Percentiles rank a stretch among this genome's conserved stretches.
phyloP scores from a whole-genome alignment of 1,140 invertebrate species.

The Trichonephila inaurata region DNA sequence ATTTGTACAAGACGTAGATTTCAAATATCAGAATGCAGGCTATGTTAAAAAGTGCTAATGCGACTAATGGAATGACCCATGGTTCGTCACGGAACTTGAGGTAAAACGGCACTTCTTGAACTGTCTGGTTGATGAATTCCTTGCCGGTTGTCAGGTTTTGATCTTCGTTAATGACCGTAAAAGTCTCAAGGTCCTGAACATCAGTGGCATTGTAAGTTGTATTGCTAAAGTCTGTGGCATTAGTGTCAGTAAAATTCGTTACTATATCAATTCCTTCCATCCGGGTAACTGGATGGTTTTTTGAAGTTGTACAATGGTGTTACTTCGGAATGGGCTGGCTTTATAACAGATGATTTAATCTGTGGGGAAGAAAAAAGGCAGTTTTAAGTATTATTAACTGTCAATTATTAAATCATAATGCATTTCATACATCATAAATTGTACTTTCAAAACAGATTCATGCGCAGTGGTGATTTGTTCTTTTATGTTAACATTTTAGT shows the following conservation, averaged over 20 bases:
- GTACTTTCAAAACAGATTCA: too few species aligned
- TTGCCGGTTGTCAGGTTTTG: background rate
- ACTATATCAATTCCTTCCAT: background rate
- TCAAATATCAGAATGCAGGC: conserved; percentile 91
- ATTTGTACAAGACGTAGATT: conserved; percentile 93
- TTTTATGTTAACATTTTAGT: too few species aligned
- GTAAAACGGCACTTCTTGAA: conserved; percentile 48
- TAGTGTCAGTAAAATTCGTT: background rate
- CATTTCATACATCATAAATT: too few species aligned
- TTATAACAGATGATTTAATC: background rate
- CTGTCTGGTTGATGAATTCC: background rate
- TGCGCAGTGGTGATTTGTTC: too few species aligned
- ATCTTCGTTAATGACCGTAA: background rate
- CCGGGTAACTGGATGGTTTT: background rate
- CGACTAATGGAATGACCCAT: conserved; percentile 92
- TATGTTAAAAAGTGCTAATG: conserved; percentile 89
- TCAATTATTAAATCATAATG: too few species aligned
- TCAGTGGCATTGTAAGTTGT: background rate
- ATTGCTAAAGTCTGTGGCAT: too few species aligned
- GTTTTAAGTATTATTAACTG: too few species aligned
- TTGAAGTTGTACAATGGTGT: background rate
- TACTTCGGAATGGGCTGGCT: background rate
- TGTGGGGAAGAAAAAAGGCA: background rate
- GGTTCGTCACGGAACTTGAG: conserved; percentile 83
- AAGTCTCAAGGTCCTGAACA: background rate